Conservation (phyloP, 2,113 vertebrate genomes). For the Dipodomys spectabilis region DNA sequence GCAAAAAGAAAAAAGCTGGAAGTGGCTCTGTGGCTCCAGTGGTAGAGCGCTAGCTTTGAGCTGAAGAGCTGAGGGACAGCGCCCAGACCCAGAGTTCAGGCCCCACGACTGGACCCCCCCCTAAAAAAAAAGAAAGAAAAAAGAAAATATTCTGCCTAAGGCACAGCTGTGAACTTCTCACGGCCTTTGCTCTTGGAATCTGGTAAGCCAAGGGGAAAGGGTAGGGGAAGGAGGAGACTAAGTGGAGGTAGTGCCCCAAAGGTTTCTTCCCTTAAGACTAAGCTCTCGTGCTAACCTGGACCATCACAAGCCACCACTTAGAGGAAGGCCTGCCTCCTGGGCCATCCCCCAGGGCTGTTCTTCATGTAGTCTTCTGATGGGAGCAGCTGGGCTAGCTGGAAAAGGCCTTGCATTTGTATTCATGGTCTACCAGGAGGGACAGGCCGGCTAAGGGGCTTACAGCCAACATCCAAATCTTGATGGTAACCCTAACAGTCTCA, state of each 20-base stretch:
- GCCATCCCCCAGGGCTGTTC: not conserved
- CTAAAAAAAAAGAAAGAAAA: no score
- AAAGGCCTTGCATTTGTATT: constrained; percentile 60
- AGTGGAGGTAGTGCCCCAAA: not conserved
- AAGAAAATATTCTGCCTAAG: not conserved
- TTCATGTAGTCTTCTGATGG: not conserved
- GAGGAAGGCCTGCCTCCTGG: not conserved
- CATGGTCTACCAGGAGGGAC: not conserved
- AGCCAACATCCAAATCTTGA: constrained; percentile 75
- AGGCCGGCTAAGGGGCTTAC: constrained; percentile 34
- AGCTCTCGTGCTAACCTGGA: not conserved
- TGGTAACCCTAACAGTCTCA: constrained; percentile 74
- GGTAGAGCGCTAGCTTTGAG: no score
- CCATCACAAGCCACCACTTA: not conserved
- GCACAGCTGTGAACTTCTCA: not conserved
- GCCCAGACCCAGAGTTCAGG: no score
- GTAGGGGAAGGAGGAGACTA: not conserved
- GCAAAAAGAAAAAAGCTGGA: no score
- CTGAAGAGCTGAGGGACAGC: no score
- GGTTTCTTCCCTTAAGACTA: not conserved
- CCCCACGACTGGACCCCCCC: no score
- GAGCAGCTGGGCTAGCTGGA: not conserved
- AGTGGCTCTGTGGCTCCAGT: no score
- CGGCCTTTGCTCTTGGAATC: not conserved
- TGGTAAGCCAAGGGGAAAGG: not conserved